Evolutionary conservation across 2,888 invertebrate species (phyloP), one percentile per base, ranked within the genome.

Genomic region (Eupeodes latifasciatus): DNA sequence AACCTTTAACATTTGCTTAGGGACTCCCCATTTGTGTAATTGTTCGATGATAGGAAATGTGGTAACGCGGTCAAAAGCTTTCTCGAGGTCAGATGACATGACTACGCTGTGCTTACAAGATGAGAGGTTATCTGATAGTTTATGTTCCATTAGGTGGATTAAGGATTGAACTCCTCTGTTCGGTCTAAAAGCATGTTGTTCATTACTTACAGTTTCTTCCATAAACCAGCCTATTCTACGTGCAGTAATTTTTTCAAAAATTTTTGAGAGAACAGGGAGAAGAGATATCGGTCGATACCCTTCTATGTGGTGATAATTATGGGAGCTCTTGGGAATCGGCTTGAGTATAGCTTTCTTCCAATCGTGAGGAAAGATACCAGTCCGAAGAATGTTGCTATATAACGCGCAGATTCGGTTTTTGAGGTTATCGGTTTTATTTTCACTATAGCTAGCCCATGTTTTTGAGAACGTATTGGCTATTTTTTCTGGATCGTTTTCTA

Each of bases 401-500:
- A 72, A 19, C 11, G 19, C 27, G 16, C 71, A 72, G 57, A 47
- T 72, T 72, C 71, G 57, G 57, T 57, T 27, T 27, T 57, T 69
- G 5, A 69, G 55, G 55, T 55, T 69, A 55, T 69, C 19, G 53
- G 36, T 53, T 12, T 34, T 69, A 69, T 72, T 72, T 14, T 72
- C 72, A 5, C 57, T 57, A 47, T 57, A 72, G 10, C 59, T 57
- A 47, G 9, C 40, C 57, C 72, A 57, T 44, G 44, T 59, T 59
- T 72, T 72, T 47, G 72, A 72, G 27, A 72, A 72, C 12, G 57
- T 44, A 34, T 72, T 59, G 14, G 19, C 5, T 27, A 59, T 59
- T 72, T 72, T 72, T 59, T 59, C 40, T 2, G 44, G 59, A 27
- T 72, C 27, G 44, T 57, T 72, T 59, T 72, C 72, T 5, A 72